Evolutionary conservation across 2,888 invertebrate species (phyloP).

Genomic region (Aphrophora alni): DNA sequence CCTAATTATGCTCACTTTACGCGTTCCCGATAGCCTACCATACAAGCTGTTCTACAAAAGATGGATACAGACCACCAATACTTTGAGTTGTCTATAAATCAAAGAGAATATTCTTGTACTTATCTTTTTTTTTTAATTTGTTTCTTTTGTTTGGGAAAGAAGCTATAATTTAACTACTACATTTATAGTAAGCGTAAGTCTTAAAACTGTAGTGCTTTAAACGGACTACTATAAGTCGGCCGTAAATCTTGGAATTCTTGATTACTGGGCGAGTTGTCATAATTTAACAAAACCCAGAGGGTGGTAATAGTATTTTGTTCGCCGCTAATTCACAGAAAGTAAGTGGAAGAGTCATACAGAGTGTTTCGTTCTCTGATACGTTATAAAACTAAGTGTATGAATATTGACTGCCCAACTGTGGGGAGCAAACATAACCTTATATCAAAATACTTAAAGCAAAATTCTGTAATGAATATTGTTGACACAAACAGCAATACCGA

Average conservation of each 20-base stretch:
- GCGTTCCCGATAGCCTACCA: neutral
- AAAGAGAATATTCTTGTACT: neutral
- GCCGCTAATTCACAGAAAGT: too few relatives aligned
- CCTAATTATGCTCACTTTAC: neutral
- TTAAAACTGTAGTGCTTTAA: neutral
- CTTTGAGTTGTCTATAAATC: neutral
- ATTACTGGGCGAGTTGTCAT: neutral
- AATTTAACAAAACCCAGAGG: neutral
- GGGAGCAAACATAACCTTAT: too few relatives aligned
- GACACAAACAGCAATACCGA: too few relatives aligned
- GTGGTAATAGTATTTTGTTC: too few relatives aligned
- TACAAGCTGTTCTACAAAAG: too few relatives aligned
- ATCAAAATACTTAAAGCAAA: too few relatives aligned
- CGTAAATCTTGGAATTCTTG: neutral
- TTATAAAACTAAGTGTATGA: too few relatives aligned
- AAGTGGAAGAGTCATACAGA: too few relatives aligned
- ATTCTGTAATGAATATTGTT: too few relatives aligned
- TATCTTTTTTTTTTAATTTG: neutral
- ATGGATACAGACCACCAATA: neutral
- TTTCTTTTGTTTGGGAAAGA: neutral
- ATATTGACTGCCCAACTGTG: too few relatives aligned
- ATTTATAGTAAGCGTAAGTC: neutral
- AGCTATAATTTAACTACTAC: neutral
- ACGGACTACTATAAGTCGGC: neutral
- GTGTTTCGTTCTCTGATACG: too few relatives aligned